These are phyloP conservation scores for Diorhabda carinulata DNA, from an alignment of 1,140 invertebrate genomes.

Conservation along the genomic window DNA sequence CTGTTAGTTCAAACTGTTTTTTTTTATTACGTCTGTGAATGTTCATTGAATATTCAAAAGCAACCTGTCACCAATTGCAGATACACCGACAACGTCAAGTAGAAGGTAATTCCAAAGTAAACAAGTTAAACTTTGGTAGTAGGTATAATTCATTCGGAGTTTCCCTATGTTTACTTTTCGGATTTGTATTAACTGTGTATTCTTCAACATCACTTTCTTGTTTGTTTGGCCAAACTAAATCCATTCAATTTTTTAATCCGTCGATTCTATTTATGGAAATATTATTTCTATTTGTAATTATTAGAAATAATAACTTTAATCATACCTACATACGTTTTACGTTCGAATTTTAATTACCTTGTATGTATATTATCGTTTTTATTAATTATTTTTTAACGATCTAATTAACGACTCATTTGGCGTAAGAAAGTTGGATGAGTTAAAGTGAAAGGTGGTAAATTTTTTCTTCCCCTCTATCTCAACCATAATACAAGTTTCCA, in stretches of 20 bases:
- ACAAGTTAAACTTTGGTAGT: slow-evolving; percentile 12
- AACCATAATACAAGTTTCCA: slow-evolving; percentile 25
- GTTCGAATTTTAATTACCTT: too few relatives aligned
- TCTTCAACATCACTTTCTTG: slow-evolving; percentile 12
- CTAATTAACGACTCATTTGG: too few relatives aligned
- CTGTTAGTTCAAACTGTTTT: neutral
- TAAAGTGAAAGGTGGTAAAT: too few relatives aligned
- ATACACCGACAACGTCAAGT: slow-evolving; percentile 4
- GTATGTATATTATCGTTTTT: too few relatives aligned
- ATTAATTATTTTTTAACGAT: too few relatives aligned
- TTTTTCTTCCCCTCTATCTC: too few relatives aligned
- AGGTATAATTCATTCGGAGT: neutral
- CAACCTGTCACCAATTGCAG: slow-evolving; percentile 7
- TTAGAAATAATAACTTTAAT: too few relatives aligned
- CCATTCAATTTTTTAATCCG: too few relatives aligned
- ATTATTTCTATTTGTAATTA: too few relatives aligned
- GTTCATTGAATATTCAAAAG: slow-evolving; percentile 9
- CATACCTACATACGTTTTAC: too few relatives aligned
- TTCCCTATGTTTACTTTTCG: slow-evolving; percentile 16
- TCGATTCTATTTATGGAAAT: too few relatives aligned
- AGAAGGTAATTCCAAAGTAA: slow-evolving; percentile 16
- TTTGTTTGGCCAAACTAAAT: neutral
- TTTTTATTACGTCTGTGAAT: neutral
- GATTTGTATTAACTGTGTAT: slow-evolving; percentile 13
- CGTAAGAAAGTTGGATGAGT: too few relatives aligned